Base-by-base conservation (phyloP, 2,113 vertebrate species). In the Melanostigma gelatinosum region DNA sequence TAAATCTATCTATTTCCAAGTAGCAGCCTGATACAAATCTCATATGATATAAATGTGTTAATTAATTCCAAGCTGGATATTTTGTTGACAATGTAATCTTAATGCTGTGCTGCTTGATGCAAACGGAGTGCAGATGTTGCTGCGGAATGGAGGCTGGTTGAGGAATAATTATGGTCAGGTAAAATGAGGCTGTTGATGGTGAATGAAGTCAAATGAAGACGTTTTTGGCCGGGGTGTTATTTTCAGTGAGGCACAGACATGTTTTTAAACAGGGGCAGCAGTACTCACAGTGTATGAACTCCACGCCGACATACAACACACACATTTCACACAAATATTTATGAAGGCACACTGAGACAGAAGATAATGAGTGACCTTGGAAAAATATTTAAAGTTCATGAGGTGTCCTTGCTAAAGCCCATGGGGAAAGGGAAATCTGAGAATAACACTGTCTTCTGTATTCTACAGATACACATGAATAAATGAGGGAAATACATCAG, bases 131-230 rank as follows among this genome's bases (percentile, higher is more conserved):
- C 87, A 88, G 87, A 86, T 81, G 85, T 86, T 85, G 57, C 67
- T 83, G 75, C 62, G 82, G 70, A 82, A 81, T 38, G 75, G 61
- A 83, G 77, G 57, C 38, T 83, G 79, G 79, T 76, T 40, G 70
- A 85, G 60, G 71, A 87, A 78, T 92, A 90, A 92, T 90, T 92
- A 90, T 83, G 83, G 85, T 61, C 67, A 78, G 77, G 79, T 79
- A 83, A 69, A 91, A 89, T 58, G 71, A 83, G 72, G 81, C 85
- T 79, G 87, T 66, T 85, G 90, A 87, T 46, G 71, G 67, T 68
- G 77, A 85, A 86, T 88, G 40, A 78, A 82, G 80, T 82, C 66
- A 87, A 88, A 91, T 83, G 90, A 90, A 85, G 87, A 87, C 63
- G 79, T 85, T 75, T 71, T 78, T 73, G 85, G 84, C 77, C 79